phyloP scores from a whole-genome alignment of 2,797 vertebrate species.

The Austrolebias charrua region DNA sequence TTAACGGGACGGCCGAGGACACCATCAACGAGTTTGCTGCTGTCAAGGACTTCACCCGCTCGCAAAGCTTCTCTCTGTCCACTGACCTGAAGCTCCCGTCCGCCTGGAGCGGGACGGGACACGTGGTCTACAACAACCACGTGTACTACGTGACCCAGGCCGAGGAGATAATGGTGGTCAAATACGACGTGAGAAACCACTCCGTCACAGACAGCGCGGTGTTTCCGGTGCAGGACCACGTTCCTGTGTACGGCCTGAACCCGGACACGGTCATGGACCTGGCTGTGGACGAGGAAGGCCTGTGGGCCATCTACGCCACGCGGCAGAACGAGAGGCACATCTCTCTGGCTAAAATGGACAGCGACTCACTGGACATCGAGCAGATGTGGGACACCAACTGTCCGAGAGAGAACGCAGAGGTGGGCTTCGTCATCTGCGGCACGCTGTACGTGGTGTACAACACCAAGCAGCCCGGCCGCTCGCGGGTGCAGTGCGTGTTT shows the following conservation, averaged over 20 bases:
- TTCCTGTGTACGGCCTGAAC: constrained; percentile 80
- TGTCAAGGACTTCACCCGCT: constrained; percentile 88
- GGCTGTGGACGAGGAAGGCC: constrained; percentile 91
- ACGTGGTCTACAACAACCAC: constrained; percentile 84
- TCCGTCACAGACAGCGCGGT: constrained; percentile 87
- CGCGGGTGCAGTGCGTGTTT: constrained; percentile 93
- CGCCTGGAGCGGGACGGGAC: constrained; percentile 90
- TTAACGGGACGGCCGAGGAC: constrained; percentile 87
- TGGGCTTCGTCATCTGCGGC: constrained; percentile 93
- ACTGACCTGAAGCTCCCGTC: constrained; percentile 86
- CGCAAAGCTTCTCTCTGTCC: constrained; percentile 81
- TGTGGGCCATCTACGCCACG: constrained; percentile 94
- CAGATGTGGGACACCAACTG: constrained; percentile 98
- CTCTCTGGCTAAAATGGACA: constrained; percentile 92
- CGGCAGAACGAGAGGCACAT: constrained; percentile 86
- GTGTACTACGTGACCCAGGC: constrained; percentile 87
- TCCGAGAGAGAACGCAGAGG: constrained; percentile 91
- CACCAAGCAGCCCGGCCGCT: constrained; percentile 90
- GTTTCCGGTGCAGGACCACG: constrained; percentile 86
- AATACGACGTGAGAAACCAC: constrained; percentile 86
- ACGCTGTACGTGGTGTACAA: constrained; percentile 96
- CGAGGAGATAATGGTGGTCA: constrained; percentile 86
- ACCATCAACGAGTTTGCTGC: constrained; percentile 85
- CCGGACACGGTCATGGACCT: constrained; percentile 90
- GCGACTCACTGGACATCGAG: constrained; percentile 85